phyloP scores from a whole-genome alignment of 2,113 vertebrate genomes.

The Ovis aries region ARS-UI_Ramb_v3.0 NC_056056.1:92530501-92531000 shows the following conservation, averaged over 20 bases:
- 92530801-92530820: background rate
- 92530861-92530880: background rate
- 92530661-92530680: background rate
- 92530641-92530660: background rate
- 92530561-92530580: background rate
- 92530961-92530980: background rate
- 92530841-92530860: background rate
- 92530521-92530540: background rate
- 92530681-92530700: background rate
- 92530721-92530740: background rate
- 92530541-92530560: background rate
- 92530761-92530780: background rate
- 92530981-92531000: no score
- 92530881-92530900: background rate
- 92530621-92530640: background rate
- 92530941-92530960: background rate
- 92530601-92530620: background rate
- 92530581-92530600: background rate
- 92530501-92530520: background rate
- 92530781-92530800: background rate
- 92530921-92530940: background rate
- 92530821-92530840: background rate
- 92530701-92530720: background rate
- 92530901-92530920: background rate
- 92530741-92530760: background rate